Evolutionary conservation across 2,113 vertebrate genomes (phyloP).

Genomic region (Phaethon lepturus): DNA sequence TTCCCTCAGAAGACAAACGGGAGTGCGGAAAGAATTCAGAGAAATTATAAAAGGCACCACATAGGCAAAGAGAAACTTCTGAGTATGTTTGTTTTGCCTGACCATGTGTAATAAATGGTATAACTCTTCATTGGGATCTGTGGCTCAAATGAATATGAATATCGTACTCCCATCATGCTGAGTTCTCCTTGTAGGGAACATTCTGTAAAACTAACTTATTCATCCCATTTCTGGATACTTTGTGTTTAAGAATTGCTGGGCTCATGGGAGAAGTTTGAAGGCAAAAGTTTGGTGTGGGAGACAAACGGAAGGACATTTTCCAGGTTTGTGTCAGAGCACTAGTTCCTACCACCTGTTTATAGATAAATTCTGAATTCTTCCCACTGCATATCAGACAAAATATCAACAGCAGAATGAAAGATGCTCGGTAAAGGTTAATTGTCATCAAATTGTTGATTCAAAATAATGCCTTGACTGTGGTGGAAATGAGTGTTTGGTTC

Average conservation of each 20-base stretch:
- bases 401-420: neutral
- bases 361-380: neutral
- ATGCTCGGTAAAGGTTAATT: neutral
- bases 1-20: neutral
- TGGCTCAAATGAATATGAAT: neutral
- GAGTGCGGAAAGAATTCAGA: neutral
- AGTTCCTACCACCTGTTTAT: neutral
- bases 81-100: neutral
- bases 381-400: neutral
- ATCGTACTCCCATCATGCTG: fast-evolving
- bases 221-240: neutral
- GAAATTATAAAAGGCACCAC: neutral
- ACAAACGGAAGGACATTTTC: fast-evolving
- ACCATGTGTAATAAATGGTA: neutral
- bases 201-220: neutral
- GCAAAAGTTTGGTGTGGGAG: neutral
- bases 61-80: neutral
- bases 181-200: neutral
- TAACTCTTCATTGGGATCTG: neutral
- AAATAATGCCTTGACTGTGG: neutral
- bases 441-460: neutral
- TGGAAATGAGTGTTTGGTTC: neutral
- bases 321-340: neutral
- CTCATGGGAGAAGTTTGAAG: neutral
- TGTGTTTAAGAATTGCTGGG: neutral